These are phyloP conservation scores for Odocoileus virginianus DNA, from an alignment of 2,113 vertebrate species.

Conservation along the genomic window DNA sequence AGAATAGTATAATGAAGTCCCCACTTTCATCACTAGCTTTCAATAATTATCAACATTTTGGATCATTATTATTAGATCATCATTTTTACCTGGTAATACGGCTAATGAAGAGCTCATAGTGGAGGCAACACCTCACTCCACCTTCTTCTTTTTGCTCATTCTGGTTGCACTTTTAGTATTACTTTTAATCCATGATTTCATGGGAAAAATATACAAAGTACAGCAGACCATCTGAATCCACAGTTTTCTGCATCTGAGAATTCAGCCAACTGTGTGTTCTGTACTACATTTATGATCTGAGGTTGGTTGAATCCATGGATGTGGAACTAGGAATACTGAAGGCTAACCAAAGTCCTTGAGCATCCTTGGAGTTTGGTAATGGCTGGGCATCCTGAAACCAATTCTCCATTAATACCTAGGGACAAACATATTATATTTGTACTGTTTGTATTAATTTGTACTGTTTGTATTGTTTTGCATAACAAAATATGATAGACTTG, in stretches of 20 bases:
- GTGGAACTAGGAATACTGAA: neutral
- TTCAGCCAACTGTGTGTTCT: neutral
- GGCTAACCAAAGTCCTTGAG: neutral
- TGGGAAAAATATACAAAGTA: neutral
- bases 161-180: neutral
- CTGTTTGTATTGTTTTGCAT: neutral
- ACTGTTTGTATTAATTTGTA: neutral
- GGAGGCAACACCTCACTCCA: neutral
- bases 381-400: neutral
- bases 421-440: neutral
- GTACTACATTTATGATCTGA: neutral
- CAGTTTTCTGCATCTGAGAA: neutral
- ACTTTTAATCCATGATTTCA: neutral
- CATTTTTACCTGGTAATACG: neutral
- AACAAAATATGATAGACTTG: neutral
- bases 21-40: neutral
- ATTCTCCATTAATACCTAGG: neutral
- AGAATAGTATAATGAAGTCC: neutral
- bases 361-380: neutral
- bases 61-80: neutral
- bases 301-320: neutral
- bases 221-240: neutral
- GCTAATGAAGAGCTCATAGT: neutral
- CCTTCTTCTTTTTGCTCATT: neutral
- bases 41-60: neutral